Conservation (phyloP, 2,888 invertebrate genomes). For the Drosophila colorata region DNA sequence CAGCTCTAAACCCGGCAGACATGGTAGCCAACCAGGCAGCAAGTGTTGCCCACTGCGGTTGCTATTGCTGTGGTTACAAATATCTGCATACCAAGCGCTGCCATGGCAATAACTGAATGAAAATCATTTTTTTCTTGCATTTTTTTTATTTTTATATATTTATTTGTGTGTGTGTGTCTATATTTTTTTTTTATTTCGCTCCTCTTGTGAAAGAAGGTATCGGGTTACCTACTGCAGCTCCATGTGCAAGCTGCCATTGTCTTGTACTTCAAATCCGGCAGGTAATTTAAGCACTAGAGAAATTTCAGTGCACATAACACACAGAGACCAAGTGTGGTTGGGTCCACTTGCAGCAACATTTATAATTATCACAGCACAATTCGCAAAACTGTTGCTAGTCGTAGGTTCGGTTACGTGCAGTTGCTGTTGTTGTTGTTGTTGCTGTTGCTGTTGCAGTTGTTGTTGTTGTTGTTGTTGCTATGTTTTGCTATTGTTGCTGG, state of each 20-base stretch:
- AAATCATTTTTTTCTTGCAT: conserved; percentile 64
- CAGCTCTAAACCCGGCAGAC: conserved; percentile 34
- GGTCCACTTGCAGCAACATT: conserved; percentile 64
- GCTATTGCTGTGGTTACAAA: conserved; percentile 71
- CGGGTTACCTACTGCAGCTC: conserved; percentile 65
- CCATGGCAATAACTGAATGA: conserved; percentile 76
- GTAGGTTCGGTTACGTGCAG: conserved; percentile 34
- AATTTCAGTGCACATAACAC: conserved; percentile 65
- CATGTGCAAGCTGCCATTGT: conserved; percentile 42
- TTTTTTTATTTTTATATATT: not conserved
- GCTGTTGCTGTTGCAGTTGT: conserved; percentile 23
- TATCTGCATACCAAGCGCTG: conserved; percentile 74
- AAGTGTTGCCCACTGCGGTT: conserved; percentile 79
- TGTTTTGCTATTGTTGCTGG: conserved; percentile 24
- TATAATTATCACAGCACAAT: conserved; percentile 78
- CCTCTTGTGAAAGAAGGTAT: conserved; percentile 81
- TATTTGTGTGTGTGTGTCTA: not conserved
- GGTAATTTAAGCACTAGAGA: conserved; percentile 74
- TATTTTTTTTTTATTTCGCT: conserved; percentile 20
- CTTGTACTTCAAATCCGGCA: conserved; percentile 69
- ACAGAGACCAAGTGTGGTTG: conserved; percentile 48
- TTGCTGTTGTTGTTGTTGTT: conserved; percentile 15
- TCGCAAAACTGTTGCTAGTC: conserved; percentile 57
- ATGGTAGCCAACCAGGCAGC: conserved; percentile 78
- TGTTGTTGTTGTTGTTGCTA: conserved; percentile 35